A percentile compares a stretch with the other conserved stretches of the same genome.
phyloP scores from a whole-genome alignment of 1,140 invertebrate species.

The Euschistus heros region DNA sequence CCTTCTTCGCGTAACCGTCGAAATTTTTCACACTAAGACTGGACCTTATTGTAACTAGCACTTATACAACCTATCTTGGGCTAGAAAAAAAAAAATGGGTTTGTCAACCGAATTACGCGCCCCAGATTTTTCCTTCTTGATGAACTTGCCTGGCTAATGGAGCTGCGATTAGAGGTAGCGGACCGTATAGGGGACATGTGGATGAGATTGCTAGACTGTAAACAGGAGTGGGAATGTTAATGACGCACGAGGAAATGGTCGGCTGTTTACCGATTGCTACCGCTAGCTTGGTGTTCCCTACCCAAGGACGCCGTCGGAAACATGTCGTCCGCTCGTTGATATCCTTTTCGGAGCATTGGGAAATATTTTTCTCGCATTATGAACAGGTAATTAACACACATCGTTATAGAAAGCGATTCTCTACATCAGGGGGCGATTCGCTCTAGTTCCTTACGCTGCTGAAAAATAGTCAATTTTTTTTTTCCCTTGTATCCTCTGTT shows the following conservation, averaged over 20 bases:
- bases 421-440: no score
- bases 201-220: background rate
- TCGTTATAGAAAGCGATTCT: no score
- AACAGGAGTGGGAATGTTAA: background rate
- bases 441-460: no score
- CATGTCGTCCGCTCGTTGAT: no score
- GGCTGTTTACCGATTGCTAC: background rate
- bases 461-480: no score
- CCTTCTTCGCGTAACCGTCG: background rate
- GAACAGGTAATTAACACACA: no score
- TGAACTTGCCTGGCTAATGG: background rate
- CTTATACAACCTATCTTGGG: background rate
- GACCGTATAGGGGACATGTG: background rate
- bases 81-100: background rate
- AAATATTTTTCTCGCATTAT: no score
- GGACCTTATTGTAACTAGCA: background rate
- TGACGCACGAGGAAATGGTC: slow-evolving; percentile 1
- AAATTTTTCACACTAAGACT: slow-evolving; percentile 2
- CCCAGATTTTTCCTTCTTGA: background rate
- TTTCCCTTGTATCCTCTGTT: no score
- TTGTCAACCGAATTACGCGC: slow-evolving; percentile 1
- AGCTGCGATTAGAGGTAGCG: background rate
- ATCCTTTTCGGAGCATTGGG: no score
- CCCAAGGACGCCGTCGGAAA: no score
- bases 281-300: no score